Conservation (phyloP, 2,888 invertebrate species). For the Rhingia campestris region DNA sequence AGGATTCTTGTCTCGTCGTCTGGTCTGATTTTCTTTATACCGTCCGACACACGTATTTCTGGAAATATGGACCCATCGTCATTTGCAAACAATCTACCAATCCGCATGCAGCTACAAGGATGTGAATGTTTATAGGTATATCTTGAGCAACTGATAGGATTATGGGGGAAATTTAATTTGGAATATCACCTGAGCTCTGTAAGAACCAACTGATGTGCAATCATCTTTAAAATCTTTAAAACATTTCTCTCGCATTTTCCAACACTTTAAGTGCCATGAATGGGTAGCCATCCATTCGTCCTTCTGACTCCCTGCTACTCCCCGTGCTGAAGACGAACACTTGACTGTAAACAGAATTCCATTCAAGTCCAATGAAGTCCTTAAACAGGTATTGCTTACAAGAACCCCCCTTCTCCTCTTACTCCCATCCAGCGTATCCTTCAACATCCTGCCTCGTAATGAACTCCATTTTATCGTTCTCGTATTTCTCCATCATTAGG, state of each 20-base stretch:
- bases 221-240: constrained; percentile 7
- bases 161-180: constrained; percentile 32
- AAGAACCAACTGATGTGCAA: not conserved
- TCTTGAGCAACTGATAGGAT: not conserved
- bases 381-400: constrained; percentile 37
- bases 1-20: constrained; percentile 63
- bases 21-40: constrained; percentile 46
- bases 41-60: not conserved
- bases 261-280: constrained; percentile 53
- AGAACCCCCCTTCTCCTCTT: not conserved
- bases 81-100: constrained; percentile 52
- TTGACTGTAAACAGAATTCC: constrained; percentile 10
- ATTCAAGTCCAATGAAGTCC: constrained; percentile 21
- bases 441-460: constrained; percentile 39
- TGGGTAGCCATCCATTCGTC: not conserved
- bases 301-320: not conserved
- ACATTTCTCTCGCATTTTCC: constrained; percentile 28
- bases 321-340: constrained; percentile 22
- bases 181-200: not conserved
- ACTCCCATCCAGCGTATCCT: constrained; percentile 1
- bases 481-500: constrained; percentile 61
- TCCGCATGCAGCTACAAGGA: constrained; percentile 37
- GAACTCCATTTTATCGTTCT: constrained; percentile 51
- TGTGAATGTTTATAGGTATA: constrained; percentile 12
- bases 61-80: constrained; percentile 40